Evolutionary conservation across 92 coral and sea anemone species (phyloP).

Genomic region (Diadumene lineata): DNA sequence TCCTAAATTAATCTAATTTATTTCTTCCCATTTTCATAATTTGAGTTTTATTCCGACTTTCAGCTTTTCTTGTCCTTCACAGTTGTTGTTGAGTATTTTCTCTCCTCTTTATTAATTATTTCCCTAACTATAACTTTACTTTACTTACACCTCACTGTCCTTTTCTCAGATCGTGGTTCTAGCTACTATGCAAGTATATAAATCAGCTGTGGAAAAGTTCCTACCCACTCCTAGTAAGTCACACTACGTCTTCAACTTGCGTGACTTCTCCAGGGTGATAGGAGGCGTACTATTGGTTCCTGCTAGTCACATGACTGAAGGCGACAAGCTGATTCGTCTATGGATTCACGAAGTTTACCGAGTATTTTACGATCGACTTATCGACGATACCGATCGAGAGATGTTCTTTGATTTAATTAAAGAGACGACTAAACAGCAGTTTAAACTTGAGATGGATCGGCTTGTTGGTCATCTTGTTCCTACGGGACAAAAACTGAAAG

Average conservation of each 20-base stretch:
- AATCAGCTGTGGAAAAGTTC: conserved; percentile 94
- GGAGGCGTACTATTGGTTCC: conserved; percentile 98
- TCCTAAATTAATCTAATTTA: too few species aligned
- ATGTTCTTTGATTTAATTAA: conserved; percentile 96
- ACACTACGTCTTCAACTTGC: conserved; percentile 98
- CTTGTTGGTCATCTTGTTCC: conserved; percentile 84
- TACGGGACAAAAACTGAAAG: conserved; percentile 88
- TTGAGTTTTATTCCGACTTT: too few species aligned
- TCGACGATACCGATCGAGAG: conserved; percentile 86
- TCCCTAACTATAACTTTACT: background rate
- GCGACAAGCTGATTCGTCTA: conserved; percentile 92
- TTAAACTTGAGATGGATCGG: conserved; percentile 90
- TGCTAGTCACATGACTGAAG: conserved; percentile 85
- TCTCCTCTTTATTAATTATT: too few species aligned
- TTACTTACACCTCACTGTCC: background rate
- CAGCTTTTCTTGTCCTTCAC: too few species aligned
- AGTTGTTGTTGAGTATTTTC: too few species aligned
- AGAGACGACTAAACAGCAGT: conserved; percentile 83
- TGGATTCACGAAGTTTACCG: conserved; percentile 99
- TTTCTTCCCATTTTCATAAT: background rate
- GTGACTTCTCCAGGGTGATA: conserved; percentile 98
- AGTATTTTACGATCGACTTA: conserved; percentile 93
- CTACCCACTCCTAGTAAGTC: conserved; percentile 98
- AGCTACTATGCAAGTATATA: conserved; percentile 95
- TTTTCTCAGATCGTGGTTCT: conserved; percentile 74